These are phyloP conservation scores for Littorina saxatilis DNA, from an alignment of 1,140 invertebrate species.

Conservation along the genomic window DNA sequence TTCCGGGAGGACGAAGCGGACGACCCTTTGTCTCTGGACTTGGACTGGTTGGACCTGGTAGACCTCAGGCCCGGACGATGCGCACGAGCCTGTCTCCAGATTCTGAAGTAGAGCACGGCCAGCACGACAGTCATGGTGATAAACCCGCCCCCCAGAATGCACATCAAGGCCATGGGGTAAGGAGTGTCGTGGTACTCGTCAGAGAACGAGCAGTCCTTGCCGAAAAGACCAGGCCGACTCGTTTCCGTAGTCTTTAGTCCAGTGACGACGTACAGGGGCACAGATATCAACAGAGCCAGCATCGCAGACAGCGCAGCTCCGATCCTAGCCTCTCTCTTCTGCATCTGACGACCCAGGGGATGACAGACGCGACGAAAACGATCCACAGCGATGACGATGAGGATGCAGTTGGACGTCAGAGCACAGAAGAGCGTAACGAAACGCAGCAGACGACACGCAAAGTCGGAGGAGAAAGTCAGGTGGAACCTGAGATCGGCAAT, in stretches of 20 bases:
- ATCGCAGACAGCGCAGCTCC: constrained; percentile 2
- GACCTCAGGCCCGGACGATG: neutral
- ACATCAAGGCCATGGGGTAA: constrained; percentile 48
- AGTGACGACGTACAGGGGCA: constrained; percentile 37
- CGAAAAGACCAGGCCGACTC: constrained; percentile 33
- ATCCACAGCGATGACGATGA: constrained; percentile 63
- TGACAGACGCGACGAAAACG: constrained; percentile 59
- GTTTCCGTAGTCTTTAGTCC: constrained; percentile 31
- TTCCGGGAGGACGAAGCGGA: neutral
- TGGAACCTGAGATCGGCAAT: constrained; percentile 55
- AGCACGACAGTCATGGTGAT: constrained; percentile 44
- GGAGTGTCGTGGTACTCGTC: constrained; percentile 46
- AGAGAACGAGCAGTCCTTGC: constrained; percentile 57
- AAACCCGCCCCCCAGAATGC: constrained; percentile 53
- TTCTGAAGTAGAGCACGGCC: constrained; percentile 52
- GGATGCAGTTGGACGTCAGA: constrained; percentile 54
- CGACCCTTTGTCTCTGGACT: neutral
- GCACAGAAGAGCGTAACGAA: constrained; percentile 56
- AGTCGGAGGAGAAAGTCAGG: constrained; percentile 52
- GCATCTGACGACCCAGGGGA: constrained; percentile 57
- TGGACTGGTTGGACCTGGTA: neutral
- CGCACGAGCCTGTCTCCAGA: constrained; percentile 48
- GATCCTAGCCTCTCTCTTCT: constrained; percentile 37
- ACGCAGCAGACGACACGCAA: constrained; percentile 59
- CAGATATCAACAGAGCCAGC: constrained; percentile 25